Base-by-base conservation (phyloP, 2,797 vertebrate genomes). In the Malacoctenus gilli region DNA sequence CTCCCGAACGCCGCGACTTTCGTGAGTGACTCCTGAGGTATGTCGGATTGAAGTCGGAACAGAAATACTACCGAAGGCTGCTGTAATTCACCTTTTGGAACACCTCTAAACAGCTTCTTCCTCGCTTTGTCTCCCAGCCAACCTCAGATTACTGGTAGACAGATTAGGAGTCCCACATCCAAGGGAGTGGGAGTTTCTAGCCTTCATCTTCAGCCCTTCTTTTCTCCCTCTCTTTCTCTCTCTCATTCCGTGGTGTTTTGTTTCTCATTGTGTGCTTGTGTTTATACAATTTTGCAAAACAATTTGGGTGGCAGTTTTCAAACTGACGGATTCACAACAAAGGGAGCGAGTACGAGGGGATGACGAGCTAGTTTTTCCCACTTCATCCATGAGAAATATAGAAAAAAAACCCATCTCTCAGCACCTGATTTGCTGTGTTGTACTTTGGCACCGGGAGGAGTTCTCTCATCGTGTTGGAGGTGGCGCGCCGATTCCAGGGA, bases 141-240 rank as follows among this genome's bases (percentile, higher is more conserved):
- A 22, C 34, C 31, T 56, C 31, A 53, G 36, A 69, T 77, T 63
- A 69, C 62, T 77, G 65, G 56, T 68, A 67, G 65, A 84, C 49
- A 75, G 75, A 80, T 79, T 62, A 74, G 43, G 48, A 48, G 52
- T 31, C 43, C 49, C 25, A 34, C 42, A 49, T 82, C 70, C 72
- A 73, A 75, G 50, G 55, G 41, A 58, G 68, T 72, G 58, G 68
- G 68, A 57, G 59, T 67, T 61, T 70, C 78, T 44, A 73, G 39
- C 54, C 57, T 54, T 68, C 58, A 68, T 80, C 58, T 40, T n/a
- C n/a, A n/a, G n/a, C n/a, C n/a, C n/a, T n/a, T n/a, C n/a, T n/a
- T n/a, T n/a, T n/a, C n/a, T n/a, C n/a, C n/a, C n/a, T n/a, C n/a
- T n/a, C n/a, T n/a, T 49, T 46, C 34, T 66, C 31, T 21, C 60